phyloP scores from a whole-genome alignment of 2,888 invertebrate species.

The Spisula solida region DNA sequence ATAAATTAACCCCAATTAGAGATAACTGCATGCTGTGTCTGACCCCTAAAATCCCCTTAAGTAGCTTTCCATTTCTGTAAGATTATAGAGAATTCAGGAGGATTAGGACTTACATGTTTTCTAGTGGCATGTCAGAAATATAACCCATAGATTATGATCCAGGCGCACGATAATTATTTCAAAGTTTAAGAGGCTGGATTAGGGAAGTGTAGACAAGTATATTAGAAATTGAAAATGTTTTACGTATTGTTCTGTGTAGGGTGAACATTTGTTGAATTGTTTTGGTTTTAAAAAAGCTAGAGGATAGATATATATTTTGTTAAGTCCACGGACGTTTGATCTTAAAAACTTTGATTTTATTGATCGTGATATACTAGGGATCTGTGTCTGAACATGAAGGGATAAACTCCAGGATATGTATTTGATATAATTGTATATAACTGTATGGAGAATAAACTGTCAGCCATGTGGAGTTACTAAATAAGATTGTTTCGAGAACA shows the following conservation, averaged over 20 bases:
- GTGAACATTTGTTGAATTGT: background rate
- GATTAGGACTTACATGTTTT: constrained; percentile 42
- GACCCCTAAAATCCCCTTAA: constrained; percentile 37
- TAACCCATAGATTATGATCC: constrained; percentile 4
- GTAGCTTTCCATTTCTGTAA: constrained; percentile 43
- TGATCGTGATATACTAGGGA: constrained; percentile 1
- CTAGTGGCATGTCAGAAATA: constrained; percentile 33
- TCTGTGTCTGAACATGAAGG: background rate
- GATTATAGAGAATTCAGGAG: constrained; percentile 35
- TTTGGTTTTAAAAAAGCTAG: background rate
- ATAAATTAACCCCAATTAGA: constrained; percentile 52
- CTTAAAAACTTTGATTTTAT: background rate
- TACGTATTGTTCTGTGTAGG: background rate
- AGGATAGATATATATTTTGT: background rate
- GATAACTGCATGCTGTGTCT: constrained; percentile 48
- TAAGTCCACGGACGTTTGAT: background rate
- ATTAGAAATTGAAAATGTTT: background rate
- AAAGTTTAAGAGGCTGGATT: constrained; percentile 4
- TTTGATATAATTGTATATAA: background rate
- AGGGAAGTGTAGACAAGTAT: background rate
- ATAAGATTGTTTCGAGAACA: too few relatives aligned
- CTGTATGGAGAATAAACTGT: background rate
- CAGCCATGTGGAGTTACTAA: background rate
- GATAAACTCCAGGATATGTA: background rate
- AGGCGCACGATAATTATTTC: background rate